These are phyloP conservation scores for Oreonectes daqikongensis DNA, from an alignment of 2,797 vertebrate species.

Conservation along the genomic window DNA sequence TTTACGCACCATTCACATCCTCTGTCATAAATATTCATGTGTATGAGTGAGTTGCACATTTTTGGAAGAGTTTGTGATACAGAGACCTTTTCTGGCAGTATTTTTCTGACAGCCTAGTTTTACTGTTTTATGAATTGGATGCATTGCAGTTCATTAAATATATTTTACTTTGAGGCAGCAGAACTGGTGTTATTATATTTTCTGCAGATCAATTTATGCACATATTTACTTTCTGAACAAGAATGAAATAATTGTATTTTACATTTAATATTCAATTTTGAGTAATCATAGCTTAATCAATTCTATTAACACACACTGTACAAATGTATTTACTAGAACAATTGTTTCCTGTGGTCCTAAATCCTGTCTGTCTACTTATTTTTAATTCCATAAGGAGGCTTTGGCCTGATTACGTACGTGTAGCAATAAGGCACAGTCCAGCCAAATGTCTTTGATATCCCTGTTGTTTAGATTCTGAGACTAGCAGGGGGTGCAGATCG, in stretches of 20 bases:
- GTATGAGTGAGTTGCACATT: neutral
- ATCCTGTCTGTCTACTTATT: conserved; percentile 34
- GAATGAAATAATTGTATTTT: too few species aligned
- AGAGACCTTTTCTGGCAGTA: too few species aligned
- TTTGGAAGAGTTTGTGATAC: too few species aligned
- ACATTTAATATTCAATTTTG: neutral
- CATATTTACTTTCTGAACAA: too few species aligned
- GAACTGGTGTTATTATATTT: too few species aligned
- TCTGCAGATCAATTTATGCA: too few species aligned
- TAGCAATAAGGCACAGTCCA: neutral
- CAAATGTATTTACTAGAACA: conserved; percentile 1
- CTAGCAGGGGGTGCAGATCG: conserved; percentile 13
- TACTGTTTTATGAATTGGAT: too few species aligned
- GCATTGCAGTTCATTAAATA: too few species aligned
- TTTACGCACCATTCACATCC: neutral
- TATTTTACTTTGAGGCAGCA: too few species aligned
- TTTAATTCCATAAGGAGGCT: conserved; percentile 24
- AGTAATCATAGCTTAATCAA: neutral
- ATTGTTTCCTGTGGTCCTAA: conserved; percentile 6
- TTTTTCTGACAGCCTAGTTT: too few species aligned
- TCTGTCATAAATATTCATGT: neutral
- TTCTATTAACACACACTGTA: neutral
- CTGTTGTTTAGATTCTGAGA: conserved; percentile 7
- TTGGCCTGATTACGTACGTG: conserved; percentile 6
- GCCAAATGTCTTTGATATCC: conserved; percentile 29